phyloP scores from a whole-genome alignment of 2,888 invertebrate species.

The Spodoptera exigua region DNA sequence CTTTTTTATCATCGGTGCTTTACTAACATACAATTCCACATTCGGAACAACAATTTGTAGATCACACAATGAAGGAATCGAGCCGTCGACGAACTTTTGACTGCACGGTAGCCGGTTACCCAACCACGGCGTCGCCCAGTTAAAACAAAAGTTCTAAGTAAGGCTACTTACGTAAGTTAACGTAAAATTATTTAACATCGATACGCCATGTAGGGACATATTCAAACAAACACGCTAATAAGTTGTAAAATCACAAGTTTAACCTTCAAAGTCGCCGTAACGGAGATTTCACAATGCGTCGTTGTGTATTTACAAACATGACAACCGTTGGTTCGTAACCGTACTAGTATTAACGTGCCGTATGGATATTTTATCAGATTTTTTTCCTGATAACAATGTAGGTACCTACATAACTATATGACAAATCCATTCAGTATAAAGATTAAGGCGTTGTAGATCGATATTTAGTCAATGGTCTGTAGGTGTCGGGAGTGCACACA shows the following conservation, averaged over 20 bases:
- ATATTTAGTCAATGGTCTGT: constrained; percentile 9
- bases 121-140: too few species aligned
- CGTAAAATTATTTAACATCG: constrained; percentile 15
- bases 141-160: too few species aligned
- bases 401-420: too few species aligned
- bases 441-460: constrained; percentile 7
- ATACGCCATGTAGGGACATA: constrained; percentile 23
- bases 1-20: too few species aligned
- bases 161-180: too few species aligned
- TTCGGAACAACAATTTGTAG: too few species aligned
- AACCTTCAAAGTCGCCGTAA: constrained; percentile 29
- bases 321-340: constrained; percentile 16
- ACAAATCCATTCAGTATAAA: constrained; percentile 35
- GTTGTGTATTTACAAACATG: constrained; percentile 36
- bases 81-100: too few species aligned
- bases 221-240: constrained; percentile 21
- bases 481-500: neutral
- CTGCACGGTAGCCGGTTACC: too few species aligned
- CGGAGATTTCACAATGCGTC: constrained; percentile 15
- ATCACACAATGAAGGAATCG: too few species aligned
- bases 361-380: constrained; percentile 39
- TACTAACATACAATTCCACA: too few species aligned
- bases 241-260: constrained; percentile 28
- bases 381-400: constrained; percentile 27
- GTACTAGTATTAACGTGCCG: too few species aligned